Base-by-base conservation (phyloP, 2,797 vertebrate species). In the Coracias cyanogaster region DNA sequence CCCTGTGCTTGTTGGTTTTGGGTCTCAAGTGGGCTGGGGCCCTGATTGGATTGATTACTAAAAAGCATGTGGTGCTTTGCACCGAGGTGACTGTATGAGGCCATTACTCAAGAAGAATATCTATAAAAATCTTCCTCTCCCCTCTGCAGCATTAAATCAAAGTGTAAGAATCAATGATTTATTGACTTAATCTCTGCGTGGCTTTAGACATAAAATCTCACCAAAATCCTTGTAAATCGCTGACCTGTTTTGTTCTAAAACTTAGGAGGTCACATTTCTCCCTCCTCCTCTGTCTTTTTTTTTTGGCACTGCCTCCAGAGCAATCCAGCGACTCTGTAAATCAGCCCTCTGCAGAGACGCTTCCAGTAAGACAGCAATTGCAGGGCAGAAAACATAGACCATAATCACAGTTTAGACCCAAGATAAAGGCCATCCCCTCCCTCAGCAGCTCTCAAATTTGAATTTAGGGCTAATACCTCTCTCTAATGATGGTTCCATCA, bases 101-200 rank as follows among this genome's bases (percentile, higher is more conserved):
- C 95, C 90, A 85, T 90, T 95, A 92, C 48, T 92, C 95, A 95
- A 84, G n/a, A 26, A 79, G 78, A 94, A 85, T 93, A 93, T 85
- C 94, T 90, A 95, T 87, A 94, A 96, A 96, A 96, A 93, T 67
- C 82, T 82, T 92, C 65, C 78, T 95, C 89, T 94, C 37, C 91
- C 64, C 82, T 89, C 78, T 46, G 74, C 10, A 94, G 89, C 70
- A 46, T 51, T 89, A 89, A 73, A 95, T 96, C 94, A 94, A 88
- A 96, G 80, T 28, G 43, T 60, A 91, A 85, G 97, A 84, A 93
- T 84, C 26, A 11, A 74, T 76, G 95, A 97, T 94, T 93, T 96
- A 95, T 91, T 87, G 94, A 90, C 92, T 93, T 96, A 66, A 94
- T 97, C 92, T 95, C 89, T 6, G 46, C 29, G 1, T 66, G 52